Base-by-base conservation (phyloP, 2,888 invertebrate species). In the Andrena marginata region DNA sequence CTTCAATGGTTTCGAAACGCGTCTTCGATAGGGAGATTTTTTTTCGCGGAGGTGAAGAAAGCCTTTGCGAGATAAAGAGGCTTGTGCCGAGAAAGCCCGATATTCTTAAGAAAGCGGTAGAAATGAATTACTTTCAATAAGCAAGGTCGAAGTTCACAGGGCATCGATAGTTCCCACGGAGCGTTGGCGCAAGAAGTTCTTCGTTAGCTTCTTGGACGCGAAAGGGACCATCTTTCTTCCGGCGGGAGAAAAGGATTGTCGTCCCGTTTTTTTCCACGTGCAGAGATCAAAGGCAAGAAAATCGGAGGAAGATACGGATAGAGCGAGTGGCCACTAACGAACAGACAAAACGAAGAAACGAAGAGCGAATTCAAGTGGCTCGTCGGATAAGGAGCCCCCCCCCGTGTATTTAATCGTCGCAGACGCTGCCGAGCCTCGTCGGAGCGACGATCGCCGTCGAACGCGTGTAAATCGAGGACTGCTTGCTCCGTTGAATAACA, bases 291-390 rank as follows among this genome's bases (percentile, higher is more conserved):
- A 20, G 49, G 62, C 35, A 75, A 84, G 62, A 74, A 76, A 78
- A 83, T 74, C 51, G 13, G 42, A 23, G 68, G 49, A 73, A 42
- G 70, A 54, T 42, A 35, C 48, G 33, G 65, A 56, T 26, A 49
- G 65, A 59, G 54, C 35, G 51, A 59, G 63, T 49, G 35, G 56
- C 29, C 13, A 42, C 73, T 60, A 64, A 72, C 59, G 59, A 82
- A 63, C 48, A 16, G 42, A 35, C 35, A 77, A 78, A 62, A 65
- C 80, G 82, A 78, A 51, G 63, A 77, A 65, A 74, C 49, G n/a
- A 5, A 48, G 48, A 49, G 73, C 64, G 71, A 83, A 85, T 85
- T 87, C 42, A 87, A 82, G 64, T 75, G 71, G 70, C 77, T 72
- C 51, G 31, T 60, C 54, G 71, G 77, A 85, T 87, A 87, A 80